Evolutionary conservation across 2,888 invertebrate genomes (phyloP).

Genomic region (Agapetus fuscipes): DNA sequence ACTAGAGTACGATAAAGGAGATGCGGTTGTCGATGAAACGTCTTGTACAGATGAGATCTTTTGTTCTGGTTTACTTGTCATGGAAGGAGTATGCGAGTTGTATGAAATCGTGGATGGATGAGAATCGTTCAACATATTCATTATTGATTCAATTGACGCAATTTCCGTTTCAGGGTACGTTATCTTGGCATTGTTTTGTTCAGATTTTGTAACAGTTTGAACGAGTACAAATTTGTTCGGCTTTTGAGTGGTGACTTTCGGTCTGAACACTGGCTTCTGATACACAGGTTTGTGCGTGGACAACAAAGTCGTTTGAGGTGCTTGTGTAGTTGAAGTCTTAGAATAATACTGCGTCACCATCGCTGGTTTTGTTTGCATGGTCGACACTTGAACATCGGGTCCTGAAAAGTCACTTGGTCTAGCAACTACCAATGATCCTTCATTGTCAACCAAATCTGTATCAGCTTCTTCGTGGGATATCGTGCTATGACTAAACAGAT

Average conservation of each 20-base stretch:
- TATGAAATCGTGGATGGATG: slow-evolving; percentile 23
- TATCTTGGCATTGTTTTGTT: slow-evolving; percentile 26
- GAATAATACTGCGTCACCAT: slow-evolving; percentile 27
- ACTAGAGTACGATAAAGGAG: slow-evolving; percentile 32
- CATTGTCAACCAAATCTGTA: slow-evolving; percentile 49
- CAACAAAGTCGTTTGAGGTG: slow-evolving; percentile 31
- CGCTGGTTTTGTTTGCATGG: slow-evolving; percentile 42
- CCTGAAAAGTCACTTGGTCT: slow-evolving; percentile 42
- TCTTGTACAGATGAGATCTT: slow-evolving; percentile 33
- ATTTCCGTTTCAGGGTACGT: slow-evolving; percentile 37
- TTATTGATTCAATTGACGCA: slow-evolving; percentile 49
- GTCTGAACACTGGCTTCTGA: slow-evolving; percentile 47
- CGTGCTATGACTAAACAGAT: slow-evolving; percentile 41
- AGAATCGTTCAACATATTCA: slow-evolving; percentile 51
- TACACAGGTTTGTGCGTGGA: slow-evolving; percentile 33
- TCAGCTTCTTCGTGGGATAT: slow-evolving; percentile 54
- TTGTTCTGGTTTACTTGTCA: slow-evolving; percentile 27
- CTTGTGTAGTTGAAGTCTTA: slow-evolving; percentile 26
- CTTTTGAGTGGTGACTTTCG: slow-evolving; percentile 36
- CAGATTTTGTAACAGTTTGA: slow-evolving; percentile 39
- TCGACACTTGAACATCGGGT: slow-evolving; percentile 35
- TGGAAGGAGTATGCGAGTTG: slow-evolving; percentile 11
- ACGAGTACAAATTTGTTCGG: slow-evolving; percentile 47
- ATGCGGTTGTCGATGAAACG: slow-evolving; percentile 27
- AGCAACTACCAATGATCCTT: slow-evolving; percentile 47